Base-by-base conservation (phyloP, 2,113 vertebrate genomes). In the Oncorhynchus keta region DNA sequence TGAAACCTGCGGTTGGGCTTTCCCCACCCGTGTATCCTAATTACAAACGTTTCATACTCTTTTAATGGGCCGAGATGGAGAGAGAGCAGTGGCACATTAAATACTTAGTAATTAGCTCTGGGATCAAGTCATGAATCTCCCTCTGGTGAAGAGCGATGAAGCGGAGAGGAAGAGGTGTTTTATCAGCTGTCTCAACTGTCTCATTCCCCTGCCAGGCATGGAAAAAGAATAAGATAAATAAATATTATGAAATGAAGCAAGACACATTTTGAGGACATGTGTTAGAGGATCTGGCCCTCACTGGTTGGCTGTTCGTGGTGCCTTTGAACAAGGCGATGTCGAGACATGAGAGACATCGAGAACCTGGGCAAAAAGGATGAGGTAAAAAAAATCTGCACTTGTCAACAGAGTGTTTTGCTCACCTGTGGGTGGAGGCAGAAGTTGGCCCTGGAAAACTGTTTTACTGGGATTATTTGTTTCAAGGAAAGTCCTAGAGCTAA, bases 41-140 rank as follows among this genome's bases (percentile, higher is more conserved):
- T 88, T 85, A 88, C 85, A 90, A 85, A 79, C 74, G 70, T 79
- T 83, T 84, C 77, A 67, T 75, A 81, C 80, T 80, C 76, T 85
- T 89, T 89, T 89, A 79, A 85, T 55, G 79, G 84, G 73, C 72
- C 69, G 64, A 85, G 82, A 77, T 76, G 81, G 79, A 80, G 83
- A 77, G 75, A 70, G 81, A 2, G 74, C 18, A 14, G 83, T 11
- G 51, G 51, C 5, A 74, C 86, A 82, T 88, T 90, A 81, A 88
- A 90, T 87, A 73, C 79, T 82, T 76, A 83, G 30, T 89, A 91
- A 92, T 92, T 93, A 93, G 89, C 73, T 79, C 83, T 57, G 78
- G 83, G 88, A 87, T 90, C 77, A 72, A 48, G 80, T 69, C 65
- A 64, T 91, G 91, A 89, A 92, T 92, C 86, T 87, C 69, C 80